Base-by-base conservation (phyloP, 2,797 vertebrate genomes). In the Sebastes nivosus region DNA sequence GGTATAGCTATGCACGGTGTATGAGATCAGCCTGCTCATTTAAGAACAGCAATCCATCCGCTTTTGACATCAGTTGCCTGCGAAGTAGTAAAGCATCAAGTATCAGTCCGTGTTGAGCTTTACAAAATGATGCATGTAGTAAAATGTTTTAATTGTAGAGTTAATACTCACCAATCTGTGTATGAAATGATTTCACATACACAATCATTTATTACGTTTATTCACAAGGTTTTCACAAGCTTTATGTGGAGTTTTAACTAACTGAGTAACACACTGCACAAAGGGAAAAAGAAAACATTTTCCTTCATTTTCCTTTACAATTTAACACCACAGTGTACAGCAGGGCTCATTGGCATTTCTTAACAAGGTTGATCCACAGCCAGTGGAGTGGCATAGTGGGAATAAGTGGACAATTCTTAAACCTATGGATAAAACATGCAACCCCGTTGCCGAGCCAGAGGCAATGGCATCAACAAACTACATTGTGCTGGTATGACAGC, bases 31-130 rank as follows among this genome's bases (percentile, higher is more conserved):
- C 42, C 16, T 46, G 16, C 42, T 46, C 14, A 2, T 16, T 46
- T 60, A 30, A 64, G 8, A 30, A 4, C 16, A 36, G 46, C 16
- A 66, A 77, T 63, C 0, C 67, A 12, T 58, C 57, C 36, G 71
- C 84, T 88, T 69, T 50, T 50, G 10, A 59, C 18, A 54, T 10
- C 38, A 65, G 34, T 84, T 61, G 60, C 24, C 1, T 55, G 16
- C 68, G 25, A 85, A 46, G 16, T 46, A 46, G 42, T 46, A n/a
- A 30, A 3, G 24, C 18, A n/a, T 57, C 14, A 13, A 34, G 0
- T 27, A 14, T 38, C 38, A 67, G 25, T 52, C 46, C 5, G 42
- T 30, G 18, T 50, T 30, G 25, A 30, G 36, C 66, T 67, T 50
- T 50, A 67, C 65, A 29, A 0, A 29, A 20, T 11, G 32, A 30